Conservation (phyloP, 2,888 invertebrate species). For the Pyrgus malvae region DNA sequence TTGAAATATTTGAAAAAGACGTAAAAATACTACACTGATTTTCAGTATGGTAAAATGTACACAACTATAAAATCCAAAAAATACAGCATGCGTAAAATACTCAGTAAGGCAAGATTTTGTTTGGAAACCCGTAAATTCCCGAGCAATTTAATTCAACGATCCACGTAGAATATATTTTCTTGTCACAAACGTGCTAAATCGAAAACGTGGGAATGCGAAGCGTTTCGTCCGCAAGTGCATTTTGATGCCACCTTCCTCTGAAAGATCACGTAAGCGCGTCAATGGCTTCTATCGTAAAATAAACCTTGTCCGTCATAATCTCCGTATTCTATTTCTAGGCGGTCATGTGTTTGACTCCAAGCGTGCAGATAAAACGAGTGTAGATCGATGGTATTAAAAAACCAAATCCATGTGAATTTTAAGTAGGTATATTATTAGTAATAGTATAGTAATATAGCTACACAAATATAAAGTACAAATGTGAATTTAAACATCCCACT, state of each 20-base stretch:
- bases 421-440: no score
- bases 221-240: slow-evolving; percentile 12
- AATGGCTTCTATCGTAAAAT: slow-evolving; percentile 19
- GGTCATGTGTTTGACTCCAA: not conserved
- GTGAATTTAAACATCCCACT: no score
- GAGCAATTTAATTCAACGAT: slow-evolving; percentile 15
- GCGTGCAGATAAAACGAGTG: no score
- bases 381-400: no score
- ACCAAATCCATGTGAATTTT: no score
- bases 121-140: slow-evolving; percentile 11
- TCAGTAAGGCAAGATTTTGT: slow-evolving; percentile 4
- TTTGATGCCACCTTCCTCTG: slow-evolving; percentile 5
- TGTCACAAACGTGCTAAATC: slow-evolving; percentile 23
- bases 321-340: not conserved
- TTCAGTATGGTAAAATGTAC: no score
- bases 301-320: slow-evolving; percentile 11
- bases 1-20: no score
- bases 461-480: no score
- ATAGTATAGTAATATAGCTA: no score
- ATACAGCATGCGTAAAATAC: not conserved
- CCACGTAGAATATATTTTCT: slow-evolving; percentile 24
- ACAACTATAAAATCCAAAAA: no score
- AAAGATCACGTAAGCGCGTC: slow-evolving; percentile 21
- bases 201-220: slow-evolving; percentile 24
- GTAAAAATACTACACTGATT: no score